These are phyloP conservation scores for Ophonus ardosiacus DNA, from an alignment of 2,888 invertebrate species.

Conservation along the genomic window DNA sequence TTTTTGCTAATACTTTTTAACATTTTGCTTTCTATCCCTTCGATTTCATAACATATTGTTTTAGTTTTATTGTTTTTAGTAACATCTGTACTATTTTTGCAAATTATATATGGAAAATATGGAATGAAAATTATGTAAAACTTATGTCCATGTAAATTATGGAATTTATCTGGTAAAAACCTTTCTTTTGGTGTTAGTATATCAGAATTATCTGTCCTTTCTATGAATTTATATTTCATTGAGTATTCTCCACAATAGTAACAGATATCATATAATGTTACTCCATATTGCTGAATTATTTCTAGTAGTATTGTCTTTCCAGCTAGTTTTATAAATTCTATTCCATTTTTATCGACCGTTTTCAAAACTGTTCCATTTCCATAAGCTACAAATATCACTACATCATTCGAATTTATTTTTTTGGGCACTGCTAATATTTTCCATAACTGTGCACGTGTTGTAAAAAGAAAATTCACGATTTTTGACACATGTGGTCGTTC, in stretches of 20 bases:
- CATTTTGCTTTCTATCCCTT: constrained; percentile 54
- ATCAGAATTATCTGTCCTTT: constrained; percentile 38
- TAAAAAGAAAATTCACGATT: constrained; percentile 52
- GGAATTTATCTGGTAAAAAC: constrained; percentile 39
- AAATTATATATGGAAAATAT: constrained; percentile 48
- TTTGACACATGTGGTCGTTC: constrained; percentile 34
- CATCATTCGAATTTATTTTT: constrained; percentile 58
- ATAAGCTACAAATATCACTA: constrained; percentile 48
- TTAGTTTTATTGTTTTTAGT: background rate
- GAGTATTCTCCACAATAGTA: constrained; percentile 54
- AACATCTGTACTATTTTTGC: background rate
- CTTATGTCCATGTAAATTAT: constrained; percentile 41
- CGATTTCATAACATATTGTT: constrained; percentile 23
- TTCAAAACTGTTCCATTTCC: constrained; percentile 34
- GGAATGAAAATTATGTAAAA: constrained; percentile 35
- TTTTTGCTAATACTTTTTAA: constrained; percentile 40
- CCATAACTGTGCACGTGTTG: constrained; percentile 26
- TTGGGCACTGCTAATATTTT: constrained; percentile 33
- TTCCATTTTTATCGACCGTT: constrained; percentile 27
- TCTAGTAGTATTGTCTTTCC: constrained; percentile 50
- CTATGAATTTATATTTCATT: constrained; percentile 41
- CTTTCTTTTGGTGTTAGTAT: background rate
- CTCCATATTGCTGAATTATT: constrained; percentile 15
- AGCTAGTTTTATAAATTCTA: constrained; percentile 52
- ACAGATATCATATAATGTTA: constrained; percentile 47